phyloP scores from a whole-genome alignment of 2,113 vertebrate species.

The Apteryx owenii region DNA sequence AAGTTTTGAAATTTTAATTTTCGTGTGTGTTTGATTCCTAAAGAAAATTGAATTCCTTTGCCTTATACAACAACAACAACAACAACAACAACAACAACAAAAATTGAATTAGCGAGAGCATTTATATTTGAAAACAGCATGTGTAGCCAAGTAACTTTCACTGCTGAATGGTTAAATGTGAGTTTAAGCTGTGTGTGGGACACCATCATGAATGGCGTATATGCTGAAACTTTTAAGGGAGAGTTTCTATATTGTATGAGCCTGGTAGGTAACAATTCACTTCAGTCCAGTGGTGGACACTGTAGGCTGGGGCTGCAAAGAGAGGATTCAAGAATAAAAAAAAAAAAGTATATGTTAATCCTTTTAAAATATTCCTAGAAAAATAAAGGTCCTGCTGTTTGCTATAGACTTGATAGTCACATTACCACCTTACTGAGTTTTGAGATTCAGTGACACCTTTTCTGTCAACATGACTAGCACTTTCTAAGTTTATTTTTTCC shows the following conservation, averaged over 20 bases:
- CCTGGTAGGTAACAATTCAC: not conserved
- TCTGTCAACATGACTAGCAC: rapidly evolving
- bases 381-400: not conserved
- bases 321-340: not conserved
- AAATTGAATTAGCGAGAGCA: not conserved
- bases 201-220: not conserved
- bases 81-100: too few relatives aligned
- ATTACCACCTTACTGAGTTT: not conserved
- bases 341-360: not conserved
- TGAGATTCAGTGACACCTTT: not conserved
- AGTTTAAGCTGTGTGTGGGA: not conserved
- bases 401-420: not conserved
- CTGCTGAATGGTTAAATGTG: not conserved
- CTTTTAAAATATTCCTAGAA: not conserved
- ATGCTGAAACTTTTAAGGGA: not conserved
- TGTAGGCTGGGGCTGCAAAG: not conserved
- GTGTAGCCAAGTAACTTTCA: not conserved
- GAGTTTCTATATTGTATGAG: not conserved
- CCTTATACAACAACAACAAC: not conserved
- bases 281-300: not conserved
- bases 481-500: not conserved
- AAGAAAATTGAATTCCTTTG: not conserved
- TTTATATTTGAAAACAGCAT: not conserved
- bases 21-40: not conserved
- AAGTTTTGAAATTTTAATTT: not conserved